A percentile compares a stretch with the other conserved stretches of the same genome.
Conservation (phyloP, 1,140 invertebrate genomes). For the Aphidius gifuensis region DNA sequence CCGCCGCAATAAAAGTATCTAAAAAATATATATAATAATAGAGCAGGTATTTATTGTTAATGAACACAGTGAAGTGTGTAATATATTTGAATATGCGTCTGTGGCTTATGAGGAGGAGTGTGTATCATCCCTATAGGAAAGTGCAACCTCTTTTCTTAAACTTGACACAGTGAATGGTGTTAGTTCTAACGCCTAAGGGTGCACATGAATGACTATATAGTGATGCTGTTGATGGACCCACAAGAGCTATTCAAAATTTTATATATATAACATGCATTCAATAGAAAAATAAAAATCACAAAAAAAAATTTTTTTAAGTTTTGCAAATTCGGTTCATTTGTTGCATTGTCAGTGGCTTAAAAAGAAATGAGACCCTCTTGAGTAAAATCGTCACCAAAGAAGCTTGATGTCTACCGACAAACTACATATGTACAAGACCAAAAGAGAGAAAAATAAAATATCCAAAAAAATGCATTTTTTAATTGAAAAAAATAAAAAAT, state of each 20-base stretch:
- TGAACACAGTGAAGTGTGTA: background rate
- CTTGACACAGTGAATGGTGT: conserved; percentile 54
- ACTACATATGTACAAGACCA: conserved; percentile 12
- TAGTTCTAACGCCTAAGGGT: conserved; percentile 52
- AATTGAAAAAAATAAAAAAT: conserved; percentile 5
- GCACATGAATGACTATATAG: conserved; percentile 6
- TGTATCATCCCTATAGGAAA: conserved; percentile 8
- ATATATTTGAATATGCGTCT: background rate
- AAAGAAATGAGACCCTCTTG: conserved; percentile 47
- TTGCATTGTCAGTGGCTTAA: conserved; percentile 51
- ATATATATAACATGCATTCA: no score
- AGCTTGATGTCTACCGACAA: conserved; percentile 51
- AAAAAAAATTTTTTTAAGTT: conserved; percentile 36
- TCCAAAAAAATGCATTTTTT: background rate
- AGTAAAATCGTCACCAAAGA: conserved; percentile 46
- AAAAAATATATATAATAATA: conserved; percentile 8
- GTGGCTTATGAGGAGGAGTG: conserved; percentile 34
- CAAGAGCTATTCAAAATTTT: no score
- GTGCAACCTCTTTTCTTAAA: conserved; percentile 38
- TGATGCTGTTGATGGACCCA: no score
- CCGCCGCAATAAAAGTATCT: background rate
- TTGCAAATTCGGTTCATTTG: conserved; percentile 59
- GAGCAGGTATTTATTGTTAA: background rate
- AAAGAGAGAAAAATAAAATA: background rate
- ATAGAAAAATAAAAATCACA: background rate